Base-by-base conservation (phyloP, 2,797 vertebrate species). In the Chaunax sp. region DNA sequence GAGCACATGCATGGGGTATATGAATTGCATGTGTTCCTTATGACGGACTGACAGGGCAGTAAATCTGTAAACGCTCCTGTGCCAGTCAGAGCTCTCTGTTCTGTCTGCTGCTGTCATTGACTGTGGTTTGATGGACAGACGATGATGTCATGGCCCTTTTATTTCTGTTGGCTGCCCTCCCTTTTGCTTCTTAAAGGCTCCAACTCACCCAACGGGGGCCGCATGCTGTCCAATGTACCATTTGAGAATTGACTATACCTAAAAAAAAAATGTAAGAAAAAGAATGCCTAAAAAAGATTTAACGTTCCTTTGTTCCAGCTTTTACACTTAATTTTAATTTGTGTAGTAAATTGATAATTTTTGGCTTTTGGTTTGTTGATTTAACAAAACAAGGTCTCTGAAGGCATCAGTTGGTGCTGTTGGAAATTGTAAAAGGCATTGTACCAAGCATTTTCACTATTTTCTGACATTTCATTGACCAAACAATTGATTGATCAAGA, bases 81-180 rank as follows among this genome's bases (percentile, higher is more conserved):
- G 51, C 62, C 74, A 75, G 64, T 56, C 43, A 22, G 60, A 78
- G 54, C 58, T 64, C 40, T 55, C 19, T 37, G 55, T 67, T 62
- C 28, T 16, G 65, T 68, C 75, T 66, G 69, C 73, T 65, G 65
- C 60, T 64, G n/a, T 74, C 40, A 16, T 51, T 64, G 69, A 55
- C 51, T 65, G 23, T 14, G 46, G 58, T 62, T 64, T 54, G 64
- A 76, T 55, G 44, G 61, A 56, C 72, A 49, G 50, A 52, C 37
- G 55, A 56, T 80, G 83, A 85, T 75, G 77, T 86, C 77, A 87
- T 68, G 30, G 69, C 35, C 18, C 46, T 73, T 66, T 71, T 78
- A 72, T 82, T 85, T 76, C 60, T 74, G 57, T 78, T 81, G 82
- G 79, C 72, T 49, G 64, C 46, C 44, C 35, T 76, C 60, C 69